Base-by-base conservation (phyloP, 1,140 invertebrate genomes). In the Brachionus rotundiformis region DNA sequence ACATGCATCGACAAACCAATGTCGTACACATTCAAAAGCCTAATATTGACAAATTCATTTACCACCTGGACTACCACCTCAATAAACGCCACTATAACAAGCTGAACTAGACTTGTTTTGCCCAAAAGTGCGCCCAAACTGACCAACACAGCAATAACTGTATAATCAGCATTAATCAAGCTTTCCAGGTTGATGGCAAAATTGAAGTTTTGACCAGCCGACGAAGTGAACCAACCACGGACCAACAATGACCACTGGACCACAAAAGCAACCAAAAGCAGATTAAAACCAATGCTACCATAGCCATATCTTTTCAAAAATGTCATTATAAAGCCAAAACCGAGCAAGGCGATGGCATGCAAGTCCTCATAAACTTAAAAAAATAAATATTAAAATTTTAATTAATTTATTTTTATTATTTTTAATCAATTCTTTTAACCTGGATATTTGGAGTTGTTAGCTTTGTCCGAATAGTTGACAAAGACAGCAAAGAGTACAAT, bases 321-420 rank as follows among this genome's bases (percentile, higher is more conserved):
- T 0, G 94, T 95, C 94, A 96, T 96, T 68, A 96, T 88, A 85
- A 95, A 96, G 0, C 94, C 95, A 85, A 96, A 96, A 82, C 95
- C 95, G 83, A 96, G 91, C 88, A 95, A 95, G 84, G 97, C 94
- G 94, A 96, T 96, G 3, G 95, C 93, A 87, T 84, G 83, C 1
- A 84, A 76, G 44, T 84, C 82, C 44, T 84, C 83, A 75, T 84
- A 84, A 19, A 83, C 84, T 84, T 36, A 1, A 80, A 82, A 59
- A 47, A 27, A 29, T 31, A 13, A 19, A 47, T 47, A 49, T 27
- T 19, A 39, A 44, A 19, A 44, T 27, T 44, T 23, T 11, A 13
- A 65, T n/a, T 4, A 10, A 25, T 16, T 25, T 65, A 65, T 6
- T 2, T 29, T 31, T 13, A 11, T 31, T 68, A 31, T 68, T 63